These are phyloP conservation scores for Leptodactylus fuscus DNA, from an alignment of 2,113 vertebrate genomes.

Conservation along the genomic window DNA sequence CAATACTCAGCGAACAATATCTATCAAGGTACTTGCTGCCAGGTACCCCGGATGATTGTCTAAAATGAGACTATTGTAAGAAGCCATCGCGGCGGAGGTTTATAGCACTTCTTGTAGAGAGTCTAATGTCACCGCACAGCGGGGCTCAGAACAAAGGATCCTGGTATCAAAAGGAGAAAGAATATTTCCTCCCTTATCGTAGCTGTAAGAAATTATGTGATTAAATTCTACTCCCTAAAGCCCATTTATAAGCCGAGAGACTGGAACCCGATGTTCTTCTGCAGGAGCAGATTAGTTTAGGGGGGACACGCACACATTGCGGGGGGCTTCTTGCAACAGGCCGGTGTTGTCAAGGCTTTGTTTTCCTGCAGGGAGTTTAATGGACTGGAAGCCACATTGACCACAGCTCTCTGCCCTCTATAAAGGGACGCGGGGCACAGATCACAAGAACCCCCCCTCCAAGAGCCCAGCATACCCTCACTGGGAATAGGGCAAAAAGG, in stretches of 20 bases:
- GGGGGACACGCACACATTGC: background rate
- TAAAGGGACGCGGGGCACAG: background rate
- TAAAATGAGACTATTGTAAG: background rate
- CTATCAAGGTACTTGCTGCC: background rate
- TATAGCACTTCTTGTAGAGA: background rate
- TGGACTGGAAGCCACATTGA: background rate
- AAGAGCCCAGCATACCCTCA: background rate
- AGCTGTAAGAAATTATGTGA: background rate
- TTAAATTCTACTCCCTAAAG: constrained; percentile 1
- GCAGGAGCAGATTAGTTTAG: background rate
- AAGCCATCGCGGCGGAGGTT: background rate
- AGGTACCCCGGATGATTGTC: background rate
- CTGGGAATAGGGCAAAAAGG: background rate
- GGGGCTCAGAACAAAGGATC: background rate
- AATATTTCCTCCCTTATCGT: background rate
- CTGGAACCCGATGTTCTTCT: background rate
- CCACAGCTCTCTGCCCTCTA: background rate
- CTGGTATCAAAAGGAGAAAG: background rate
- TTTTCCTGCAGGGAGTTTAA: background rate
- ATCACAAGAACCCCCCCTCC: background rate
- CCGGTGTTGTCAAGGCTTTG: background rate
- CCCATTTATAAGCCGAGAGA: background rate
- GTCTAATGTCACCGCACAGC: background rate
- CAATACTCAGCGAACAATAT: background rate
- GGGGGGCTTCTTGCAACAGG: background rate